Base-by-base conservation (phyloP, 2,797 vertebrate genomes). In the Onychomys torridus region DNA sequence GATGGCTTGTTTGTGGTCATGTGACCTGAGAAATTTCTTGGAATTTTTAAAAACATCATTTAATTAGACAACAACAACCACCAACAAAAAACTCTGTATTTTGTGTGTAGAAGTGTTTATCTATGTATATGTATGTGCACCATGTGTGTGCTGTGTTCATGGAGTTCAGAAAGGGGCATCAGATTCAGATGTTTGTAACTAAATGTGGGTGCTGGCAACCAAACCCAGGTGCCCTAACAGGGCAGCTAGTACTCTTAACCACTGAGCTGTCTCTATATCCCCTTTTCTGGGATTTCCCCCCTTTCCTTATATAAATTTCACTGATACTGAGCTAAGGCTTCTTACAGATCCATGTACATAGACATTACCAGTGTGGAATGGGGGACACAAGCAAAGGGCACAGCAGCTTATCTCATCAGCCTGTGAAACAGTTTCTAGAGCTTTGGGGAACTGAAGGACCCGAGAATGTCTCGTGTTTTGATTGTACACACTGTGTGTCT, bases 1-100 rank as follows among this genome's bases (percentile, higher is more conserved):
- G 6, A 3, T 9, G 32, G 43, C 46, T 73, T 34, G 1, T 0
- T 25, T 29, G 19, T 40, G 25, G n/a, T 14, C 27, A 2, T 2
- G 23, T 78, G 88, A 52, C 3, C 8, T 0, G 32, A 40, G 17
- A 3, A 23, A 63, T 69, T 89, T 89, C 67, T 73, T 37, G 23
- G 49, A 88, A 6, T 0, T 6, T 73, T 40, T 4, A 34, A 65
- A 77, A 79, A 34, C 6, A 13, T 25, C 9, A 46, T 34, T 82
- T 25, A 57, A 82, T 29, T 13, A 83, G 61, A 17, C 11, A 65
- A 65, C n/a, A n/a, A 12, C 29, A 46, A 46, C 46, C 46, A 46
- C 5, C 46, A 46, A 52, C 10, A 12, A 52, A 46, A 46, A 5
- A n/a, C 52, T 14, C 65, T 49, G 9, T 46, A 65, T 46, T 34